Evolutionary conservation across 2,888 invertebrate genomes (phyloP).

Genomic region (Drosophila leonis): DNA sequence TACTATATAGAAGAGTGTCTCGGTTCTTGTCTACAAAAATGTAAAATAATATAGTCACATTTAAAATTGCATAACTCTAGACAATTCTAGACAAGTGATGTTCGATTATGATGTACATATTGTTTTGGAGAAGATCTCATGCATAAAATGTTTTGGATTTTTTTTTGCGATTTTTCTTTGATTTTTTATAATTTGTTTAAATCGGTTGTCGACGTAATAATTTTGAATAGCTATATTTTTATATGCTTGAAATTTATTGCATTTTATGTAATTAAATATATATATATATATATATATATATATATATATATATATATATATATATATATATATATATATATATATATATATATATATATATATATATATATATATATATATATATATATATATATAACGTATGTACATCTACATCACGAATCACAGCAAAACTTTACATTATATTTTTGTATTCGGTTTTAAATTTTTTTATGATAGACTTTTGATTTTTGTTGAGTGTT

Average conservation of each 20-base stretch:
- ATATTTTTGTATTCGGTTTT: slow-evolving; percentile 58
- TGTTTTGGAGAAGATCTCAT: slow-evolving; percentile 68
- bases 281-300: slow-evolving; percentile 62
- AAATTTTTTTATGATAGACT: slow-evolving; percentile 65
- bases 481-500: slow-evolving; percentile 43
- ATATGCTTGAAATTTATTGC: slow-evolving; percentile 71
- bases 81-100: slow-evolving; percentile 67
- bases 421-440: slow-evolving; percentile 85
- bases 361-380: slow-evolving; percentile 76
- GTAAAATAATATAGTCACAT: slow-evolving; percentile 75
- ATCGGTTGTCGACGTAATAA: slow-evolving; percentile 58
- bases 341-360: slow-evolving; percentile 76
- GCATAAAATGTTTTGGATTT: slow-evolving; percentile 69
- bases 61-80: slow-evolving; percentile 77
- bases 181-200: slow-evolving; percentile 37
- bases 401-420: slow-evolving; percentile 81
- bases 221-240: slow-evolving; percentile 73
- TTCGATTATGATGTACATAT: slow-evolving; percentile 74
- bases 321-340: slow-evolving; percentile 68
- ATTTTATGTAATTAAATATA: slow-evolving; percentile 81
- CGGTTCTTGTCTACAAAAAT: slow-evolving; percentile 73
- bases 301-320: slow-evolving; percentile 80
- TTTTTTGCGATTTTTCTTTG: slow-evolving; percentile 30
- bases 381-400: slow-evolving; percentile 78
- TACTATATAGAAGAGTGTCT: slow-evolving; percentile 69